A percentile compares a stretch with the other conserved stretches of the same genome.
Evolutionary conservation across 2,113 vertebrate species (phyloP).

Genomic region (Ranitomeya variabilis): DNA sequence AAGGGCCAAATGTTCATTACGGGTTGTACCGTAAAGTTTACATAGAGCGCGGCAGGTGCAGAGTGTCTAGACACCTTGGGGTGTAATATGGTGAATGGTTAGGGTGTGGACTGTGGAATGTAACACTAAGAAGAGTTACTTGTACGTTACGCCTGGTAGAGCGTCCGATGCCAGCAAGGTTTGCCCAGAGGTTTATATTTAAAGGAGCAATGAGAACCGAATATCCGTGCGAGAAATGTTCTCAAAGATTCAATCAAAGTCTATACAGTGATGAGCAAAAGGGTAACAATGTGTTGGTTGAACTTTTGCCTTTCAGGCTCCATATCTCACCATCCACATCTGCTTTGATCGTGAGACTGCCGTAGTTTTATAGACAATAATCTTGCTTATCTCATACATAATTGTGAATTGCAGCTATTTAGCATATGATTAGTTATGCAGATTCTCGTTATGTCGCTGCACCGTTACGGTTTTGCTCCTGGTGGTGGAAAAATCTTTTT

Average conservation of each 20-base stretch:
- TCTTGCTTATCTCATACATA: too few species aligned
- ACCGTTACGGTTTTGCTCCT: too few species aligned
- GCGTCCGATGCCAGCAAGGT: background rate
- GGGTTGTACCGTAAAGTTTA: background rate
- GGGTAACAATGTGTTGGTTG: too few species aligned
- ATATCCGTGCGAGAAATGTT: background rate
- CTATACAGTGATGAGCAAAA: too few species aligned
- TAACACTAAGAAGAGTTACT: background rate
- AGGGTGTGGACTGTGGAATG: background rate
- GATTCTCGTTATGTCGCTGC: too few species aligned
- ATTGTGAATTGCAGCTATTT: too few species aligned
- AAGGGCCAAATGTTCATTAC: background rate
- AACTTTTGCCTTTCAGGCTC: too few species aligned
- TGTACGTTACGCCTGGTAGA: background rate
- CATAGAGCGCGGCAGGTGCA: slow-evolving; percentile 5
- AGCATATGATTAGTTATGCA: too few species aligned
- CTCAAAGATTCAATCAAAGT: background rate
- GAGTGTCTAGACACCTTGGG: background rate
- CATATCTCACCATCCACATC: too few species aligned
- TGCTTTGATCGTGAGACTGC: too few species aligned
- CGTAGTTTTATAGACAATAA: too few species aligned
- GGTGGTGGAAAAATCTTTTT: too few species aligned
- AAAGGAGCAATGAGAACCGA: background rate
- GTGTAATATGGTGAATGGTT: background rate
- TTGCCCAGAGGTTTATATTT: background rate